phyloP scores from a whole-genome alignment of 2,113 vertebrate genomes.

The Hippocampus abdominalis region DNA sequence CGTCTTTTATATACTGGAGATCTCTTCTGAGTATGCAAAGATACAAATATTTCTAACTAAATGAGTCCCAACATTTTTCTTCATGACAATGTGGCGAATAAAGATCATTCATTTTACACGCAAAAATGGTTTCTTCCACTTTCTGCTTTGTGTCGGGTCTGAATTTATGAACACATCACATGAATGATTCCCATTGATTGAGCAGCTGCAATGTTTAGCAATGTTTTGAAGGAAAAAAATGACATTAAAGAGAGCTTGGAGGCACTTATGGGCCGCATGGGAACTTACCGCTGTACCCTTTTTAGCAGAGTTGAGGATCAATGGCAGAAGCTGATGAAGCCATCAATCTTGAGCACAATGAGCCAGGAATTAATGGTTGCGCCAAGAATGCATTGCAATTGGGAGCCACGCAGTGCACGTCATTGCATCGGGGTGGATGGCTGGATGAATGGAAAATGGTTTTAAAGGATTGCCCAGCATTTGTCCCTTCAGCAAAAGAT shows the following conservation, averaged over 20 bases:
- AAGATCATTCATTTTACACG: too few species aligned
- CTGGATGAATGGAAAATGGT: not conserved
- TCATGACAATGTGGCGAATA: too few species aligned
- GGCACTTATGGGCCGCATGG: slow-evolving; percentile 56
- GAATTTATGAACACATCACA: too few species aligned
- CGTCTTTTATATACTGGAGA: too few species aligned
- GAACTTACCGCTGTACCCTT: slow-evolving; percentile 49
- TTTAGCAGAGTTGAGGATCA: slow-evolving; percentile 57
- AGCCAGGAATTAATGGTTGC: slow-evolving; percentile 41
- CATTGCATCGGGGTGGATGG: not conserved
- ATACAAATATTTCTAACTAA: too few species aligned
- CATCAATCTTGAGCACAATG: slow-evolving; percentile 61
- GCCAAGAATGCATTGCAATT: not conserved
- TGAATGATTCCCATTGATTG: not conserved
- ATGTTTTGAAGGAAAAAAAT: slow-evolving; percentile 18
- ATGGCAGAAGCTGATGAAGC: slow-evolving; percentile 61
- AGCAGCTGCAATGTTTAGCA: slow-evolving; percentile 10
- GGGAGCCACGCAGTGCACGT: not conserved
- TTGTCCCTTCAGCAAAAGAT: slow-evolving; percentile 47
- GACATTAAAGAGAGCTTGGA: slow-evolving; percentile 37
- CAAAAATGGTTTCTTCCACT: too few species aligned
- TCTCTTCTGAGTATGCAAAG: too few species aligned
- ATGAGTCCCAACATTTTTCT: too few species aligned
- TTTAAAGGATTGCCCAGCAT: not conserved
- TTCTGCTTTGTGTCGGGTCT: too few species aligned